A percentile compares a stretch with the other conserved stretches of the same genome.
Conservation (phyloP, 2,113 vertebrate genomes). For the Dipodomys spectabilis region DNA sequence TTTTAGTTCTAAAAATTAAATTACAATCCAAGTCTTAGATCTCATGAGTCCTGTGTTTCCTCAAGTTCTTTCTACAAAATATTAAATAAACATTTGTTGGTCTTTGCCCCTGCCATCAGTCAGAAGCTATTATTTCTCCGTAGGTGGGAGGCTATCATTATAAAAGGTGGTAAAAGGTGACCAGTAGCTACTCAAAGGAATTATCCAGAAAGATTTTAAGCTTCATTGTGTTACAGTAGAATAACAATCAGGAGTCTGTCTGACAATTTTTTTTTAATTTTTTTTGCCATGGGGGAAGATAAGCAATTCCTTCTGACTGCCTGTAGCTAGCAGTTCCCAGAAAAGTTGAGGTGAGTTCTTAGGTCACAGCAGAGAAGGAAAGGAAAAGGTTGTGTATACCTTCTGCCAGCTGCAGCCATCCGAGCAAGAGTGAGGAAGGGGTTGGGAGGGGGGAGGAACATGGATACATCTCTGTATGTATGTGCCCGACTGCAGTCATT, state of each 20-base stretch:
- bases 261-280: neutral
- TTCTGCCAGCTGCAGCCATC: neutral
- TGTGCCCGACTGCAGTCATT: neutral
- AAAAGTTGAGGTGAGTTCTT: neutral
- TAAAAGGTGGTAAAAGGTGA: conserved; percentile 18
- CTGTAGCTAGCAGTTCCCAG: neutral
- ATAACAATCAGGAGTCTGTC: neutral
- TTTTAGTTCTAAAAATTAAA: conserved; percentile 73
- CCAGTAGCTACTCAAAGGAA: neutral
- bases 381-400: neutral
- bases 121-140: neutral
- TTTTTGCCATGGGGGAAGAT: neutral
- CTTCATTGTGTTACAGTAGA: neutral
- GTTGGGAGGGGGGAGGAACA: neutral
- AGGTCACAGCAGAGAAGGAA: conserved; percentile 33
- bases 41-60: neutral
- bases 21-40: conserved; percentile 50
- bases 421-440: neutral
- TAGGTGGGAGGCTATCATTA: neutral
- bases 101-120: neutral
- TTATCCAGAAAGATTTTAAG: conserved; percentile 12
- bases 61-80: conserved; percentile 52
- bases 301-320: conserved; percentile 14
- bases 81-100: conserved; percentile 57
- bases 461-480: neutral